Evolutionary conservation across 2,797 vertebrate species (phyloP), one percentile per base, ranked within the genome.

Genomic region (Pantherophis vulpinus): DNA sequence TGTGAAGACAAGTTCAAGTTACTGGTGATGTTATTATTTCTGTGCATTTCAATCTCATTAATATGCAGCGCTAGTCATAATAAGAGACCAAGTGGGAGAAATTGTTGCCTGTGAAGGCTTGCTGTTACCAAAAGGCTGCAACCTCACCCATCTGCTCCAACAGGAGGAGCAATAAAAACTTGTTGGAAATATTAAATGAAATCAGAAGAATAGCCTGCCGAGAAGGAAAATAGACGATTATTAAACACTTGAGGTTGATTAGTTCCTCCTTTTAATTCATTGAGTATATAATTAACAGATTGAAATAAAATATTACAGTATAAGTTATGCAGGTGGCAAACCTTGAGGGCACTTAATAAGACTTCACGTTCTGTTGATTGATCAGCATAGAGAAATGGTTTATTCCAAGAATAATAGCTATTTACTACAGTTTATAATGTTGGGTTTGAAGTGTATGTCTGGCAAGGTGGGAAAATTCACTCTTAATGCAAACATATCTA

Each of bases 121-220:
- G 2, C 70, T 87, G 6, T 2, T 23, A 94, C 93, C 6, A 27
- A 59, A 89, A 95, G 87, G 92, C 86, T 93, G 91, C 95, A 96
- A 94, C 93, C 95, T 88, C 94, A 95, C 94, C 94, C 94, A 20
- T 92, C 86, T 92, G 96, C 95, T 90, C 96, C 96, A 94, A 93
- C 87, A 97, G 96, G 94, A 96, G 96, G 95, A 96, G 63, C 92
- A 97, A 96, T 93, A 94, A 96, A 60, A 87, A 91, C 14, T 60
- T 70, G 25, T n/a, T 92, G 94, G 93, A 54, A 96, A 92, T 32
- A 37, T 16, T 25, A 90, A 95, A 88, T 92, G 90, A 94, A 96
- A 93, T 91, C 37, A 58, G 47, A 55, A 88, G 59, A 89, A 51
- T 91, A 93, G 27, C 60, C 51, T 89, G 59, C 87, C 58, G 51